These are phyloP conservation scores for Drosophila ustulata DNA, from an alignment of 2,888 invertebrate genomes.

Conservation along the genomic window DNA sequence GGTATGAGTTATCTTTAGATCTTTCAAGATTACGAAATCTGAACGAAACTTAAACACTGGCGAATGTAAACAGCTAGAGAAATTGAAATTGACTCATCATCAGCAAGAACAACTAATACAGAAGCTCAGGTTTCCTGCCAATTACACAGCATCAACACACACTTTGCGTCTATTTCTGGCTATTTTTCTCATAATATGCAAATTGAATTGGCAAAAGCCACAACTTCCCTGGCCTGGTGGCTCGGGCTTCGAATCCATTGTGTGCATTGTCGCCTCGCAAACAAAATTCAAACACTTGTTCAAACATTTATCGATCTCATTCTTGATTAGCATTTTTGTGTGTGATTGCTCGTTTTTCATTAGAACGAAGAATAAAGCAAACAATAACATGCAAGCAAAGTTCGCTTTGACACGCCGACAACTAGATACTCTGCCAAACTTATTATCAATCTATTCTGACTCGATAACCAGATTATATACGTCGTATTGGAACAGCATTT, in stretches of 20 bases:
- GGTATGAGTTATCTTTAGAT: neutral
- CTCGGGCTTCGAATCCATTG: constrained; percentile 23
- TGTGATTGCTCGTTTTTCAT: constrained; percentile 55
- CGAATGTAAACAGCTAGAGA: neutral
- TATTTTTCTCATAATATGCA: constrained; percentile 71
- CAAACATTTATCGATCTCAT: constrained; percentile 74
- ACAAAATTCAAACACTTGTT: constrained; percentile 66
- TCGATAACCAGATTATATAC: no score
- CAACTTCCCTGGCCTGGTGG: constrained; percentile 48
- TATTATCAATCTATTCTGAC: no score
- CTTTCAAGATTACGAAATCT: neutral
- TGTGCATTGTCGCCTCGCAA: constrained; percentile 49
- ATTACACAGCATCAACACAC: constrained; percentile 11
- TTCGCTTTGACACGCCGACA: neutral
- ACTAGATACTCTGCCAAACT: neutral
- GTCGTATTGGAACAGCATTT: neutral
- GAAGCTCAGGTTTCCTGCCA: constrained; percentile 41
- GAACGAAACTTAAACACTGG: neutral
- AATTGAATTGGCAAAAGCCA: constrained; percentile 66
- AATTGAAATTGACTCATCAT: constrained; percentile 24
- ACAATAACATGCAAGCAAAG: constrained; percentile 41
- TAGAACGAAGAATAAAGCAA: constrained; percentile 48
- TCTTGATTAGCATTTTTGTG: constrained; percentile 73
- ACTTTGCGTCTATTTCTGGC: constrained; percentile 8
- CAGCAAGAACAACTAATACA: constrained; percentile 12